phyloP scores from a whole-genome alignment of 1,140 invertebrate genomes.

The Conus ventricosus region DNA sequence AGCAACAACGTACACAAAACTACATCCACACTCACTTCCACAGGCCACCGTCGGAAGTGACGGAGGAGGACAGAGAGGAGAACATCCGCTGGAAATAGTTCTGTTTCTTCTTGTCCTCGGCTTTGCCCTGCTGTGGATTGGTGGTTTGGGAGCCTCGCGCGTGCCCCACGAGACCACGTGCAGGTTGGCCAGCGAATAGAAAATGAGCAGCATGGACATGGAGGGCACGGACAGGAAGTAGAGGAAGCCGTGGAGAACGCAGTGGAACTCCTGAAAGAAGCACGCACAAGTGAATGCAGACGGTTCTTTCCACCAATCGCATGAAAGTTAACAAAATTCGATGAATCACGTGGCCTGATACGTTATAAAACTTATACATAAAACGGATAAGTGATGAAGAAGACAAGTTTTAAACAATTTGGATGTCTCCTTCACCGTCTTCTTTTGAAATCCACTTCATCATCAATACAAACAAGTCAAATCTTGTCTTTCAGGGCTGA shows the following conservation, averaged over 20 bases:
- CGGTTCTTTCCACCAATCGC: too few relatives aligned
- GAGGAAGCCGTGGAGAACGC: conserved; percentile 85
- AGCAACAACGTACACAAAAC: neutral
- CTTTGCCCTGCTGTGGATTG: conserved; percentile 44
- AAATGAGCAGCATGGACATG: conserved; percentile 94
- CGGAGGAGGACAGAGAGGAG: neutral
- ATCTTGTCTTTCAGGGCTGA: too few relatives aligned
- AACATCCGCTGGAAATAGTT: conserved; percentile 22
- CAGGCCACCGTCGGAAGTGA: conserved; percentile 13
- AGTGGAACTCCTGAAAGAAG: conserved; percentile 81
- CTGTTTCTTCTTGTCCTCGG: conserved; percentile 29
- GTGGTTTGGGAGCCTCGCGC: conserved; percentile 83
- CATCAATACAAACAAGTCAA: too few relatives aligned
- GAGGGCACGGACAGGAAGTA: conserved; percentile 95
- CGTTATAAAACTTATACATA: too few relatives aligned
- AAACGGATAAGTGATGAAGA: too few relatives aligned
- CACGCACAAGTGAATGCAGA: too few relatives aligned
- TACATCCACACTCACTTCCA: neutral
- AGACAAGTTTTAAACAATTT: too few relatives aligned
- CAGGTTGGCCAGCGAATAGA: conserved; percentile 93
- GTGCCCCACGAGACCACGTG: conserved; percentile 95
- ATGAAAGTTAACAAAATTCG: too few relatives aligned
- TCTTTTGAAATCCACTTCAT: too few relatives aligned
- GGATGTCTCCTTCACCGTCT: too few relatives aligned
- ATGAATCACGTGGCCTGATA: too few relatives aligned